Conservation (phyloP, 2,113 vertebrate species). For the Numida meleagris region DNA sequence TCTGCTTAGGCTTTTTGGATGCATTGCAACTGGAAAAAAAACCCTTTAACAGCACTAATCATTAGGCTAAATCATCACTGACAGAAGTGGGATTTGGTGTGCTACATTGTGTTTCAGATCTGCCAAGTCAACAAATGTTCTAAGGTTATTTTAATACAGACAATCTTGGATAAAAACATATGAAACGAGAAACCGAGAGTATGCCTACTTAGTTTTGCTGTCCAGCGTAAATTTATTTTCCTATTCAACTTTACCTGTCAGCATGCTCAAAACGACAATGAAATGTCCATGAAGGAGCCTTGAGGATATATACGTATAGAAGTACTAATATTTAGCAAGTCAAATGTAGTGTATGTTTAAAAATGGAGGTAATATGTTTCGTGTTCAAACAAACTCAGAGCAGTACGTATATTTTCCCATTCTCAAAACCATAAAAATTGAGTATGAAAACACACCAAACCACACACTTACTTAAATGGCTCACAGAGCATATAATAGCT, state of each 20-base stretch:
- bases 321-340: background rate
- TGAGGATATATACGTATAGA: background rate
- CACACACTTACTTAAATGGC: slow-evolving; percentile 48
- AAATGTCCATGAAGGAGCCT: background rate
- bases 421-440: slow-evolving; percentile 29
- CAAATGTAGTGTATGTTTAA: background rate
- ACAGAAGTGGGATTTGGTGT: background rate
- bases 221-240: background rate
- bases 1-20: background rate
- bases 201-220: background rate
- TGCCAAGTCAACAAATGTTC: background rate
- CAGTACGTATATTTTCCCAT: slow-evolving; percentile 43
- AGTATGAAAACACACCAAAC: slow-evolving; percentile 36
- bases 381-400: background rate
- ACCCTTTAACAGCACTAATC: background rate
- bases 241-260: background rate
- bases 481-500: slow-evolving; percentile 39
- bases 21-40: background rate
- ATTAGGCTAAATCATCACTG: background rate
- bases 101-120: background rate
- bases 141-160: background rate
- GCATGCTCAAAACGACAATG: background rate
- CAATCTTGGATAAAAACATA: background rate
- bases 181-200: background rate
- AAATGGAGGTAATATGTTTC: background rate